These are phyloP conservation scores for Platyrinchus mystaceus DNA, from an alignment of 2,797 vertebrate genomes.

Conservation along the genomic window DNA sequence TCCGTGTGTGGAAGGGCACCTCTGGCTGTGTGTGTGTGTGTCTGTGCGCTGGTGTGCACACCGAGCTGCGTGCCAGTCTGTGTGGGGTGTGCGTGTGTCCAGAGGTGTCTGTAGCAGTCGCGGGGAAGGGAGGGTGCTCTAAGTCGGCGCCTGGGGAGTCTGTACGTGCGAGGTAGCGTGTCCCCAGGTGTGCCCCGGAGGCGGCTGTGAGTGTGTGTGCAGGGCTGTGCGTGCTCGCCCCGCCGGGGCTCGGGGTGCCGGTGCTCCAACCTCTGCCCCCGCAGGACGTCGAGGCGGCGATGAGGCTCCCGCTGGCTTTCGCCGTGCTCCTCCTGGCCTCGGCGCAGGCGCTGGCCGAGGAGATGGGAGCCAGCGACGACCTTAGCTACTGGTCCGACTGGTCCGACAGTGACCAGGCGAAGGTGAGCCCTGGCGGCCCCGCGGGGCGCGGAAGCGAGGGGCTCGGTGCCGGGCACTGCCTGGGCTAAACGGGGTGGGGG, in stretches of 20 bases:
- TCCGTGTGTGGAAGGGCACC: accelerated
- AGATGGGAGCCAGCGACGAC: constrained; percentile 80
- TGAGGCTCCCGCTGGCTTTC: constrained; percentile 84
- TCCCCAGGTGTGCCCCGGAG: too few relatives aligned
- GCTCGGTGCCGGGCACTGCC: accelerated
- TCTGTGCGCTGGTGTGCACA: accelerated
- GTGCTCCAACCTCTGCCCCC: background rate
- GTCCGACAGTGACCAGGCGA: constrained; percentile 75
- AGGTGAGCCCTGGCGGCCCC: constrained; percentile 76
- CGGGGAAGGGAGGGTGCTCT: too few relatives aligned
- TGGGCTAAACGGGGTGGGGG: accelerated
- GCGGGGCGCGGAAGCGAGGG: background rate
- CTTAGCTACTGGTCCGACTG: constrained; percentile 85
- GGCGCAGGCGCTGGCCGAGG: constrained; percentile 73
- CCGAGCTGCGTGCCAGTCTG: accelerated
- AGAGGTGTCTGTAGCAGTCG: background rate
- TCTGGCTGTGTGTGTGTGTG: too few relatives aligned
- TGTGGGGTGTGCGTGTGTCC: accelerated
- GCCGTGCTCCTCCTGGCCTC: constrained; percentile 78
- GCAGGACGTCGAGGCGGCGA: constrained; percentile 46
- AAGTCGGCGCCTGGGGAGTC: accelerated
- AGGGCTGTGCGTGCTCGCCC: background rate
- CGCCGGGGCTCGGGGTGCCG: background rate
- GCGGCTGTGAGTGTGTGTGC: background rate
- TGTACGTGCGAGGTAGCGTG: accelerated